Conservation (phyloP, 2,797 vertebrate genomes). For the Leucoraja ocellata region DNA sequence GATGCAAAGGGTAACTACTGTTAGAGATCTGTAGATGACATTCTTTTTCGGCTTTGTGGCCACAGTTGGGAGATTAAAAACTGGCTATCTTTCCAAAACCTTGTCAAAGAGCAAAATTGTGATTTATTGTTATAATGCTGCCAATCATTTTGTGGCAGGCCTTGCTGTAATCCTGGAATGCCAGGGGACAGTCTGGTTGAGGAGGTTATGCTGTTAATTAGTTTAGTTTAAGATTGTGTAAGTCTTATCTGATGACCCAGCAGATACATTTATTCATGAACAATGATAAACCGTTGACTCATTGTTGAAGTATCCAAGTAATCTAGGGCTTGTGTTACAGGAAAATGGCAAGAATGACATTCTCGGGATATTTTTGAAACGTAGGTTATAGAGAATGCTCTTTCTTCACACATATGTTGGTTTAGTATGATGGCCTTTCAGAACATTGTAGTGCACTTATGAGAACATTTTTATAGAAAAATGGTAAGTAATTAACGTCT, state of each 20-base stretch:
- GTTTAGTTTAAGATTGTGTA: background rate
- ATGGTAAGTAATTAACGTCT: background rate
- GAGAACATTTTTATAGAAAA: background rate
- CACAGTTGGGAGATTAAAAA: background rate
- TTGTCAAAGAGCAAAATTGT: background rate
- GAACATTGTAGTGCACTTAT: background rate
- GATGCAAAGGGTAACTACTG: background rate
- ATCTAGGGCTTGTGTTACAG: background rate
- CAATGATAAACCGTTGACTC: constrained; percentile 23
- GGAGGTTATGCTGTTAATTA: background rate
- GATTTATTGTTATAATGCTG: background rate
- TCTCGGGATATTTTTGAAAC: background rate
- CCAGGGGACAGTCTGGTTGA: background rate
- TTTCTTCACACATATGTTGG: background rate
- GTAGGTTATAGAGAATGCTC: background rate
- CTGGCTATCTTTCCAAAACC: background rate
- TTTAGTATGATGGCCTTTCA: background rate
- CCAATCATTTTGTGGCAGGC: background rate
- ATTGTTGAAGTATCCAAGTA: background rate
- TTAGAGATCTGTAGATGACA: background rate
- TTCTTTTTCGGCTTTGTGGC: background rate
- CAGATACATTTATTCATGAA: constrained; percentile 2
- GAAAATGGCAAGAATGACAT: constrained; percentile 9
- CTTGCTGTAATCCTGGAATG: constrained; percentile 4
- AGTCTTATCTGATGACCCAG: background rate